Conservation (phyloP, 2,888 invertebrate species). For the Tachina grossa region DNA sequence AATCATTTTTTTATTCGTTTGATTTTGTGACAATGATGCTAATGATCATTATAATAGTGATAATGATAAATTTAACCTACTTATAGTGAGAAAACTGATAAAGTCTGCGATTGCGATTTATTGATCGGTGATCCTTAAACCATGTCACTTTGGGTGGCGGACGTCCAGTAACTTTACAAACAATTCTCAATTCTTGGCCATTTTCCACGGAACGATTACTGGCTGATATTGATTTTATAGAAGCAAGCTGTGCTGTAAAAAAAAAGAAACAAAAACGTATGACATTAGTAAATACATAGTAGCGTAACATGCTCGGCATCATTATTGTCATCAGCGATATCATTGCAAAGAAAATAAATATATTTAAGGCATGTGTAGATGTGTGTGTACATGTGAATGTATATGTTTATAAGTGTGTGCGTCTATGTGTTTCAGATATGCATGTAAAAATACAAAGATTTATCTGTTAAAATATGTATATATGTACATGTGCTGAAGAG, state of each 20-base stretch:
- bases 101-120: constrained; percentile 82
- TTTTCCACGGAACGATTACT: constrained; percentile 80
- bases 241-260: constrained; percentile 83
- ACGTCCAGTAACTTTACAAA: constrained; percentile 89
- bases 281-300: constrained; percentile 41
- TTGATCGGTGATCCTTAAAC: constrained; percentile 89
- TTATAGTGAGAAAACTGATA: constrained; percentile 82
- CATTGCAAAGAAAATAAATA: constrained; percentile 30
- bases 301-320: constrained; percentile 15
- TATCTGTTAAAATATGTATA: constrained; percentile 51
- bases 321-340: constrained; percentile 1
- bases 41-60: constrained; percentile 20
- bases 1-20: constrained; percentile 45
- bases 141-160: constrained; percentile 93
- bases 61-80: constrained; percentile 76
- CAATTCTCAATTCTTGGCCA: constrained; percentile 86
- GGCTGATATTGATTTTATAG: constrained; percentile 81
- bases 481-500: background rate
- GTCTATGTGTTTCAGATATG: constrained; percentile 12
- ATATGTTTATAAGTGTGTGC: background rate
- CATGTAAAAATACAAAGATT: constrained; percentile 42
- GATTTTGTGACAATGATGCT: constrained; percentile 34
- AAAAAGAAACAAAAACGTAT: constrained; percentile 75
- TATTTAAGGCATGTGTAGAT: background rate
- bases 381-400: background rate